Evolutionary conservation across 1,140 invertebrate species (phyloP).

Genomic region (Diabrotica virgifera): DNA sequence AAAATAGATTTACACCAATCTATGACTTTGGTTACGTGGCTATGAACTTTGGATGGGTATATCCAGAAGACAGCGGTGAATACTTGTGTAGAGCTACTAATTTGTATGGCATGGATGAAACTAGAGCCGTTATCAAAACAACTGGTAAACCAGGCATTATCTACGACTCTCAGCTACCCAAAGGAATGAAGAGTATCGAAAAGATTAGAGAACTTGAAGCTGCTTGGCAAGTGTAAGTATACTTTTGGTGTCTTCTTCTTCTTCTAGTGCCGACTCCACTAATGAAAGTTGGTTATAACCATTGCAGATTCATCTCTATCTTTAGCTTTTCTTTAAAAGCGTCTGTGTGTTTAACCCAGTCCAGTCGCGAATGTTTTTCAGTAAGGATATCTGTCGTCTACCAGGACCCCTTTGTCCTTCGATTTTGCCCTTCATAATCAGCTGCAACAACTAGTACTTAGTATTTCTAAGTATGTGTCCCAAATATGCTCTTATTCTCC

Average conservation of each 20-base stretch:
- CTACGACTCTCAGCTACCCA: conserved; percentile 88
- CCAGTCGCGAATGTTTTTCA: too few species aligned
- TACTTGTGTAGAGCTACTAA: conserved; percentile 88
- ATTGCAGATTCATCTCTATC: too few species aligned
- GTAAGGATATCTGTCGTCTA: too few species aligned
- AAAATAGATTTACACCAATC: conserved; percentile 87
- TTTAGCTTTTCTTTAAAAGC: too few species aligned
- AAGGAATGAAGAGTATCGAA: conserved; percentile 93
- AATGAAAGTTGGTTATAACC: too few species aligned
- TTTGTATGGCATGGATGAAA: conserved; percentile 86
- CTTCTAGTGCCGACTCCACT: too few species aligned
- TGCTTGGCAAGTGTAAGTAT: conserved; percentile 80
- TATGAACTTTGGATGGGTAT: conserved; percentile 95
- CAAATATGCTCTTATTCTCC: too few species aligned
- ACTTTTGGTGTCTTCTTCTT: conserved; percentile 8
- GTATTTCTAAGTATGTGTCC: too few species aligned
- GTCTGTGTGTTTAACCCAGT: too few species aligned
- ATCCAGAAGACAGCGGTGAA: conserved; percentile 88
- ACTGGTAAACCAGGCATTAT: conserved; percentile 87
- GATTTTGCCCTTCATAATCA: too few species aligned
- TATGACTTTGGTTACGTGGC: conserved; percentile 96
- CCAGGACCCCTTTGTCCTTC: too few species aligned
- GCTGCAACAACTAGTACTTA: too few species aligned
- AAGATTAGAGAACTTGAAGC: conserved; percentile 96
- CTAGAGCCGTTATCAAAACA: conserved; percentile 76